Conservation (phyloP, 2,113 vertebrate genomes). For the Thunnus thynnus region DNA sequence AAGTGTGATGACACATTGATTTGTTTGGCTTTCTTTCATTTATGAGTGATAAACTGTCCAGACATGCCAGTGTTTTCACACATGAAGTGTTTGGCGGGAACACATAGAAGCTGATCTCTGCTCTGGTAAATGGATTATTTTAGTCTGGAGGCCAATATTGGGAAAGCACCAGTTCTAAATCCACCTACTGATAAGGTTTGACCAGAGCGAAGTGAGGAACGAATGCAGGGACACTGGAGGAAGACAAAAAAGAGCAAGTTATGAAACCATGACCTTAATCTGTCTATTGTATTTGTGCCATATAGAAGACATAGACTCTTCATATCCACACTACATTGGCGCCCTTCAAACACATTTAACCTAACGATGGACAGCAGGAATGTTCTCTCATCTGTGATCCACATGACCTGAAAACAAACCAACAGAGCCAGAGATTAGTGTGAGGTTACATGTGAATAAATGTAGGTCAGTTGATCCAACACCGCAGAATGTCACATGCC, state of each 20-base stretch:
- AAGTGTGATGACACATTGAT: background rate
- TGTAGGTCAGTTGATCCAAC: slow-evolving; percentile 53
- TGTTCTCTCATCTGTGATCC: slow-evolving; percentile 42
- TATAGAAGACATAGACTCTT: slow-evolving; percentile 16
- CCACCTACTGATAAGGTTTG: slow-evolving; percentile 5
- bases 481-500: slow-evolving; percentile 46
- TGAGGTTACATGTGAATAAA: slow-evolving; percentile 35
- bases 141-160: background rate
- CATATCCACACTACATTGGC: background rate
- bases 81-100: background rate
- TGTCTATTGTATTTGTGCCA: slow-evolving; percentile 35
- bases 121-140: slow-evolving; percentile 25
- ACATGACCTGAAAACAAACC: slow-evolving; percentile 64
- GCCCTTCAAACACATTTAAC: slow-evolving; percentile 33
- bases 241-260: slow-evolving; percentile 36
- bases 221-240: slow-evolving; percentile 12
- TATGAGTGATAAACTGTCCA: background rate
- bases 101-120: slow-evolving; percentile 3
- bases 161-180: slow-evolving; percentile 1
- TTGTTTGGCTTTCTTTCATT: background rate
- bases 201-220: background rate
- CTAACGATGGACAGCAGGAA: slow-evolving; percentile 47
- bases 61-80: background rate
- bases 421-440: slow-evolving; percentile 43
- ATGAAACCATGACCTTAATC: slow-evolving; percentile 62